Conservation (phyloP, 2,888 invertebrate species). For the Napeogenes inachia region DNA sequence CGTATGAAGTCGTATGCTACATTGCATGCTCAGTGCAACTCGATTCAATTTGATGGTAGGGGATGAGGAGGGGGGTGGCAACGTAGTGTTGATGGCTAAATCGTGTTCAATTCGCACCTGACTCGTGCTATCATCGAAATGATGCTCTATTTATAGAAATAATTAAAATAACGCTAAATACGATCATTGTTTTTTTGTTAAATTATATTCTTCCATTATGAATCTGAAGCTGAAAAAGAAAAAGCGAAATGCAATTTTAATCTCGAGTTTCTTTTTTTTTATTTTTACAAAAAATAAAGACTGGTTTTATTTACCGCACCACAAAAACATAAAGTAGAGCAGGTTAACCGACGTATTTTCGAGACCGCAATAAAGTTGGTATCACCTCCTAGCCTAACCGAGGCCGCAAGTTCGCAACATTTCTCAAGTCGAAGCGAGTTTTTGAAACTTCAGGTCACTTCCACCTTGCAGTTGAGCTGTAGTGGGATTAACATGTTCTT, state of each 20-base stretch:
- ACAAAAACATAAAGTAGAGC: constrained; percentile 24
- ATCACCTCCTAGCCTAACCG: constrained; percentile 42
- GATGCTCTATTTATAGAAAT: constrained; percentile 46
- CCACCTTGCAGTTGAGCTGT: constrained; percentile 29
- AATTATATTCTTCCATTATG: neutral
- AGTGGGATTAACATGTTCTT: constrained; percentile 33
- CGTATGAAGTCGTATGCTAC: constrained; percentile 11
- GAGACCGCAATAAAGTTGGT: constrained; percentile 46
- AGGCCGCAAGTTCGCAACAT: constrained; percentile 54
- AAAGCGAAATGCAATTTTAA: neutral
- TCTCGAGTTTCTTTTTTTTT: neutral
- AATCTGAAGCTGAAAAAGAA: too few relatives aligned
- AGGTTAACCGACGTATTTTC: constrained; percentile 34
- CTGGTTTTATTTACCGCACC: neutral
- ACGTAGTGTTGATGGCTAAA: constrained; percentile 69
- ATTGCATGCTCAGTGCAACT: constrained; percentile 47
- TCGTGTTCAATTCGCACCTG: constrained; percentile 75
- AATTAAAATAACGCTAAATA: neutral
- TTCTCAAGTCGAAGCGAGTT: constrained; percentile 32
- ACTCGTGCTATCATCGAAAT: constrained; percentile 34
- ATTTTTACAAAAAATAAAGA: neutral
- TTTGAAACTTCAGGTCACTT: constrained; percentile 32
- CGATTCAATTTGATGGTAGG: constrained; percentile 64
- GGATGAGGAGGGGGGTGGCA: constrained; percentile 50
- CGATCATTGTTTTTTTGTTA: neutral